Evolutionary conservation across 2,888 invertebrate genomes (phyloP).

Genomic region (Drosophila aldrichi): DNA sequence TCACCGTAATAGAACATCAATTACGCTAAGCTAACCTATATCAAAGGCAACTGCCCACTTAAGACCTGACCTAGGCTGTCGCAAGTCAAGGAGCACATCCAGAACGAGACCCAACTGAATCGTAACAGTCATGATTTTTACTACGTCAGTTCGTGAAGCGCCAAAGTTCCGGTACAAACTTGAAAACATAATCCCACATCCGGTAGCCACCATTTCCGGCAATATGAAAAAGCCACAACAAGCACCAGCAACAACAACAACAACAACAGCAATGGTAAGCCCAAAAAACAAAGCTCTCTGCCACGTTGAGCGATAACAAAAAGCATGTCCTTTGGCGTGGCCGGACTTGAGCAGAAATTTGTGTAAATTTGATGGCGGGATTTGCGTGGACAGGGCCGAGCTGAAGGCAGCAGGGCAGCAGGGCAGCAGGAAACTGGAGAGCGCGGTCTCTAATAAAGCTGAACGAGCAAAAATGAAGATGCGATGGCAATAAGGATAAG

Average conservation of each 20-base stretch:
- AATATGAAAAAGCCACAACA: constrained; percentile 73
- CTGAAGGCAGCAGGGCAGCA: too few species aligned
- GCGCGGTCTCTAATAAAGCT: too few species aligned
- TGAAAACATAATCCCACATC: constrained; percentile 76
- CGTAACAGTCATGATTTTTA: constrained; percentile 49
- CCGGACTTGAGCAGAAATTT: constrained; percentile 62
- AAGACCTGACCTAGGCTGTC: constrained; percentile 39
- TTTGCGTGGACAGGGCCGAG: constrained; percentile 52
- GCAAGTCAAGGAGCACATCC: constrained; percentile 13
- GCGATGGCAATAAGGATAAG: constrained; percentile 76
- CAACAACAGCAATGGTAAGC: constrained; percentile 25
- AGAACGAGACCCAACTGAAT: constrained; percentile 31
- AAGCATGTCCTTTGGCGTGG: constrained; percentile 59
- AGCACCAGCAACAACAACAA: constrained; percentile 30
- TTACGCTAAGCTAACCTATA: constrained; percentile 29
- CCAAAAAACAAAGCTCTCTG: constrained; percentile 52
- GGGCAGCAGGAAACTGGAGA: too few species aligned
- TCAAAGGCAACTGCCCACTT: constrained; percentile 18
- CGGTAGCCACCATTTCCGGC: constrained; percentile 76
- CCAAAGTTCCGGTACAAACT: constrained; percentile 69
- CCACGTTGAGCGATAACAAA: constrained; percentile 58
- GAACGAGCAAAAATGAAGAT: constrained; percentile 49
- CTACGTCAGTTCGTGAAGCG: constrained; percentile 42
- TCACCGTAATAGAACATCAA: constrained; percentile 22
- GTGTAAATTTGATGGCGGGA: constrained; percentile 76